Percentiles rank a stretch among this genome's conserved stretches.
Conservation (phyloP, 2,888 invertebrate species). For the Sipha maydis region DNA sequence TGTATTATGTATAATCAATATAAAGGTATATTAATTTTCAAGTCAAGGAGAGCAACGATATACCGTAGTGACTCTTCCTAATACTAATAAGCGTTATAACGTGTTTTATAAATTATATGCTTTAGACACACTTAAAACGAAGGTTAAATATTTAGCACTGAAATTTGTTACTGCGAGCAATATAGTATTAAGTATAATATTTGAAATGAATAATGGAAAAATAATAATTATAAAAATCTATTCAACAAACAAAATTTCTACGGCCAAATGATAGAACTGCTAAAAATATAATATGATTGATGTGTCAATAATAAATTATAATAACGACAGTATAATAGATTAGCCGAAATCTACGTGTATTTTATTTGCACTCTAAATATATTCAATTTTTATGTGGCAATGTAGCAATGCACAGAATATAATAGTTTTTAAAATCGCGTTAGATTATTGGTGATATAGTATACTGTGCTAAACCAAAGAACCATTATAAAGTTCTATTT, state of each 20-base stretch:
- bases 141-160: not conserved
- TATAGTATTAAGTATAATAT: too few species aligned
- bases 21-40: not conserved
- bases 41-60: conserved; percentile 2
- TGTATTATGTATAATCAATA: not conserved
- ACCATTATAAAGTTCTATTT: too few species aligned
- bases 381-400: too few species aligned
- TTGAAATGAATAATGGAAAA: not conserved
- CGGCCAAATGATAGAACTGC: not conserved
- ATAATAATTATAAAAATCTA: not conserved
- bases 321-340: too few species aligned
- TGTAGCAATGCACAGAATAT: too few species aligned
- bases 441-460: too few species aligned
- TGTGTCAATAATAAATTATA: not conserved
- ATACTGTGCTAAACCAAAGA: too few species aligned
- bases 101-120: conserved; percentile 4
- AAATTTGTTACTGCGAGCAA: not conserved
- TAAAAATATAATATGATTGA: not conserved
- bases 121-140: not conserved
- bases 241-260: not conserved
- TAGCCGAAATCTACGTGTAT: too few species aligned
- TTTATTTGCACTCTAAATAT: too few species aligned
- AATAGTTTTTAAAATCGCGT: too few species aligned
- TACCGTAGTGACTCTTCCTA: not conserved
- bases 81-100: not conserved